Conservation (phyloP, 1,140 invertebrate species). For the Cheumatopsyche charites region DNA sequence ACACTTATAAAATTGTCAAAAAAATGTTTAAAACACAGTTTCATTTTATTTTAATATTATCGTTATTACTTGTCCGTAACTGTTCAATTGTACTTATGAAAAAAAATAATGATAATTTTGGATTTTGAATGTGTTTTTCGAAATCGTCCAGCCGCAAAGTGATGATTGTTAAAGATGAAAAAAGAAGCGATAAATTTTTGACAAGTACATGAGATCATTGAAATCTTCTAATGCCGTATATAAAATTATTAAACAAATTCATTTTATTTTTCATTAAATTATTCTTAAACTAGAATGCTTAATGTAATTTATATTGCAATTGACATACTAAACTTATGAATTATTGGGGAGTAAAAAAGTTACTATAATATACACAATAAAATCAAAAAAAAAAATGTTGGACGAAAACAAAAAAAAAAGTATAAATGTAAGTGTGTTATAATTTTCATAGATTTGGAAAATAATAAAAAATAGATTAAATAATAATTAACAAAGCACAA, state of each 20-base stretch:
- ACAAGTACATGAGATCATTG: slow-evolving; percentile 49
- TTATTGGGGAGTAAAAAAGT: slow-evolving; percentile 18
- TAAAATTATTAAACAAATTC: slow-evolving; percentile 41
- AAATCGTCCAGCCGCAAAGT: no score
- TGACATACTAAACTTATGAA: slow-evolving; percentile 23
- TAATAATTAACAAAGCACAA: slow-evolving; percentile 19
- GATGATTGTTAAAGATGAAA: slow-evolving; percentile 12
- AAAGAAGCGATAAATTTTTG: slow-evolving; percentile 46
- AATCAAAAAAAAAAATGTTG: slow-evolving; percentile 15
- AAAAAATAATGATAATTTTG: not conserved
- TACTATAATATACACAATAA: slow-evolving; percentile 7
- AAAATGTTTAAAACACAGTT: not conserved
- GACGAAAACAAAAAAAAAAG: slow-evolving; percentile 4
- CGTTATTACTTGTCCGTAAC: slow-evolving; percentile 2
- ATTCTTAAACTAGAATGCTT: slow-evolving; percentile 32
- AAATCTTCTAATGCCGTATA: slow-evolving; percentile 39
- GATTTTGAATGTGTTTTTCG: no score
- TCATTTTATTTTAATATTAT: slow-evolving; percentile 7
- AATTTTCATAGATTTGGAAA: no score
- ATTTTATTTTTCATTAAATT: slow-evolving; percentile 33
- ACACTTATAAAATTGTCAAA: slow-evolving; percentile 5
- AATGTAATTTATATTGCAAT: slow-evolving; percentile 37
- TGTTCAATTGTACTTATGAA: not conserved
- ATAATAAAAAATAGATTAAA: not conserved
- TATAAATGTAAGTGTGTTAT: not conserved